These are phyloP conservation scores for Orthonychiurus folsomi DNA, from an alignment of 2,888 invertebrate genomes.

Conservation along the genomic window DNA sequence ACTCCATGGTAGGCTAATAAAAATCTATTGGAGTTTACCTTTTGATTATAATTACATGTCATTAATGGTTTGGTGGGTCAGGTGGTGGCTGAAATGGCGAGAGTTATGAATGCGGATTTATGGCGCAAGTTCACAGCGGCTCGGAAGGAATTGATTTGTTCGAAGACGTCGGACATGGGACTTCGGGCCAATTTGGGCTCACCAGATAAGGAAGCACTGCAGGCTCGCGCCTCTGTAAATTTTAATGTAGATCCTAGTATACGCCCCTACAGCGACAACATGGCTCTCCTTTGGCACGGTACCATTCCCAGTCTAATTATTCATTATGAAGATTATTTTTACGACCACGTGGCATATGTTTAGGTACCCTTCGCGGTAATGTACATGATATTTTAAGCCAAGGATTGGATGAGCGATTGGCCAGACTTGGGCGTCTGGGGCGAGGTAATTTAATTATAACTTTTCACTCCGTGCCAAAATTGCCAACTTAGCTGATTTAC, in stretches of 20 bases:
- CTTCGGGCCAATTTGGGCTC: neutral
- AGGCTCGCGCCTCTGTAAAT: neutral
- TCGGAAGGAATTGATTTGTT: neutral
- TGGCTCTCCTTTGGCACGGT: neutral
- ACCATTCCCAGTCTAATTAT: too few species aligned
- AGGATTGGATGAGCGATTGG: constrained; percentile 5
- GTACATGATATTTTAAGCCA: neutral
- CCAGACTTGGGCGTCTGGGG: neutral
- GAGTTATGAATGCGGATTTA: neutral
- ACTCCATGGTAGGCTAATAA: too few species aligned
- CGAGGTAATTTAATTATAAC: too few species aligned
- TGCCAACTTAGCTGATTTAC: too few species aligned
- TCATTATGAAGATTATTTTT: too few species aligned
- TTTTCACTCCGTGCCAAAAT: too few species aligned
- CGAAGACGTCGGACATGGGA: neutral
- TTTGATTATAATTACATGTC: neutral
- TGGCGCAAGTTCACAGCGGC: neutral
- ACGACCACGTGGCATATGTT: too few species aligned
- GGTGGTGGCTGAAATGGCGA: neutral
- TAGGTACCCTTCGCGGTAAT: too few species aligned
- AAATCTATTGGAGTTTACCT: too few species aligned
- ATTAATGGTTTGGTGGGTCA: neutral
- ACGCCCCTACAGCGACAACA: neutral
- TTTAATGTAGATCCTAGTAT: neutral
- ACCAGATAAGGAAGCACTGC: neutral